Evolutionary conservation across 2,797 vertebrate genomes (phyloP).

Genomic region (Lagorchestes hirsutus): DNA sequence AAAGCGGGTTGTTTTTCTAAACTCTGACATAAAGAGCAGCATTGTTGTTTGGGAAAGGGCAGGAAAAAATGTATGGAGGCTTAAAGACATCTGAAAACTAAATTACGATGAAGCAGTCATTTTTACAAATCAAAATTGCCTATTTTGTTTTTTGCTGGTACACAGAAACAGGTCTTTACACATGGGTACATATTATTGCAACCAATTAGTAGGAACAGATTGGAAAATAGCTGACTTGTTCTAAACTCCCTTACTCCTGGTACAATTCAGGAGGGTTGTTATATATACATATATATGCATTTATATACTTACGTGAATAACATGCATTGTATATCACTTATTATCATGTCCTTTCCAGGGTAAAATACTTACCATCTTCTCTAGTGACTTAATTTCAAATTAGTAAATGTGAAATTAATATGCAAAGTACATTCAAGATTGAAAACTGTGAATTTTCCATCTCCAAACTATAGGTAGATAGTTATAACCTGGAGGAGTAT

Average conservation of each 20-base stretch:
- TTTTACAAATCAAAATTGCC: slow-evolving; percentile 13
- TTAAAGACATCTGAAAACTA: slow-evolving; percentile 41
- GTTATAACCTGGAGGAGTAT: neutral
- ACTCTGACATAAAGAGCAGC: slow-evolving; percentile 29
- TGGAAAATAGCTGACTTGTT: neutral
- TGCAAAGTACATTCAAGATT: neutral
- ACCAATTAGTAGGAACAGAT: neutral
- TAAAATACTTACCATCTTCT: neutral
- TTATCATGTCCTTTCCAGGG: neutral
- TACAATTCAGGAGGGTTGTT: neutral
- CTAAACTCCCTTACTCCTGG: neutral
- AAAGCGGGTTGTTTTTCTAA: slow-evolving; percentile 63
- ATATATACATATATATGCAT: neutral
- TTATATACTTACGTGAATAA: neutral
- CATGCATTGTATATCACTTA: neutral
- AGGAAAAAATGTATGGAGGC: slow-evolving; percentile 47
- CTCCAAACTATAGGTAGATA: neutral
- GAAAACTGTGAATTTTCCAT: neutral
- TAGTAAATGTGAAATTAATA: neutral
- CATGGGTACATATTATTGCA: neutral
- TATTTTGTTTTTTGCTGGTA: slow-evolving; percentile 18
- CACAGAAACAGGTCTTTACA: neutral
- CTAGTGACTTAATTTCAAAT: neutral
- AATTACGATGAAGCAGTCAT: neutral
- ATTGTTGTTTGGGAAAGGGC: slow-evolving; percentile 59